These are phyloP conservation scores for Lutjanus argentimaculatus DNA, from an alignment of 2,797 vertebrate species.

Conservation along the genomic window DNA sequence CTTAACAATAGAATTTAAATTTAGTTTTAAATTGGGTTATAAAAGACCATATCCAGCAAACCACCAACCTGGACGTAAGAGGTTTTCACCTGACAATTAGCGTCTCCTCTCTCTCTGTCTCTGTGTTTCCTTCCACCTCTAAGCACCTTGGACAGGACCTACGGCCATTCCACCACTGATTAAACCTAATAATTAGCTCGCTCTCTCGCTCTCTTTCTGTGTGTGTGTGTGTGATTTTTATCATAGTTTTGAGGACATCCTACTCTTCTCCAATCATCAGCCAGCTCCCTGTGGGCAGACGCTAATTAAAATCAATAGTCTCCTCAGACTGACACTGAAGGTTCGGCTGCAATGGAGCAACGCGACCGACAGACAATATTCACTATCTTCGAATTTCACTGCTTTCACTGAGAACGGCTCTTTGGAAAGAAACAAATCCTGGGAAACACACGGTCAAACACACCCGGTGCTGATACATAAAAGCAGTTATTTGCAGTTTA, in stretches of 20 bases:
- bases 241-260: slow-evolving; percentile 94
- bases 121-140: slow-evolving; percentile 76
- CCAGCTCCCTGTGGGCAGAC: slow-evolving; percentile 95
- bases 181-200: slow-evolving; percentile 94
- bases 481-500: slow-evolving; percentile 4
- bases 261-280: slow-evolving; percentile 93
- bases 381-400: slow-evolving; percentile 37
- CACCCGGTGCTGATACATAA: neutral
- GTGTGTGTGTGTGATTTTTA: slow-evolving; percentile 85
- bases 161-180: slow-evolving; percentile 91
- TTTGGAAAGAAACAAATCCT: neutral
- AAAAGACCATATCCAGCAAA: slow-evolving; percentile 2
- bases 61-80: neutral
- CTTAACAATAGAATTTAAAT: neutral
- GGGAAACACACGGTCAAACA: neutral
- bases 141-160: slow-evolving; percentile 87
- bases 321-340: slow-evolving; percentile 87
- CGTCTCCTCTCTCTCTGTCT: slow-evolving; percentile 4
- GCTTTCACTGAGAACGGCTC: neutral
- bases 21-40: slow-evolving; percentile 3
- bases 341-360: slow-evolving; percentile 76
- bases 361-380: slow-evolving; percentile 35
- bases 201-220: neutral
- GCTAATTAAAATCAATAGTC: slow-evolving; percentile 99
- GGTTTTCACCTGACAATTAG: slow-evolving; percentile 31